These are phyloP conservation scores for Zapornia atra DNA, from an alignment of 2,113 vertebrate species.

Conservation along the genomic window DNA sequence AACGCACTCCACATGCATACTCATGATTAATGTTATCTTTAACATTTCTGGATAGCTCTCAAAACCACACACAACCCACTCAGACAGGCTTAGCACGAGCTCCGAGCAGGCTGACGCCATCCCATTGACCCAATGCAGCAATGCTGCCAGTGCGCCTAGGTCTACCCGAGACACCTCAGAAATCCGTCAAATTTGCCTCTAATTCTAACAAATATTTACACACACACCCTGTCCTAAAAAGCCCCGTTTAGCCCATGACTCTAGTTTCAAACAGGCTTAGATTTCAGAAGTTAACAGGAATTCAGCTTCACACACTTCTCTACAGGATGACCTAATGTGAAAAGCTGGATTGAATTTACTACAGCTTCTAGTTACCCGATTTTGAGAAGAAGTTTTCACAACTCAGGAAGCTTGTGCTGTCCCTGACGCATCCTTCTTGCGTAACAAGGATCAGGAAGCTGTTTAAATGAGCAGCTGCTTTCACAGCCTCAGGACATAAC, in stretches of 20 bases:
- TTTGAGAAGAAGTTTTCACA: not conserved
- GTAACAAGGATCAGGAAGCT: not conserved
- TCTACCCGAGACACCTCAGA: not conserved
- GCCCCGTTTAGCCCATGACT: not conserved
- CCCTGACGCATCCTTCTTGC: not conserved
- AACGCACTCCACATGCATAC: not conserved
- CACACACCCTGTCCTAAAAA: not conserved
- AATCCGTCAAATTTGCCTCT: not conserved
- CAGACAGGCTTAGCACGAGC: not conserved
- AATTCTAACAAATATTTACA: not conserved
- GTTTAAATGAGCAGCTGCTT: not conserved
- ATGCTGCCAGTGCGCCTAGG: not conserved
- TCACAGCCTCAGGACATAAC: not conserved
- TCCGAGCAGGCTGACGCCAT: not conserved
- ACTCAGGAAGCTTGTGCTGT: not conserved
- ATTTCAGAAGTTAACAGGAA: not conserved
- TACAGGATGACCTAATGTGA: not conserved
- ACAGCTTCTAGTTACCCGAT: not conserved
- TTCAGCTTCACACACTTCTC: not conserved
- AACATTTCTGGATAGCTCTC: conserved; percentile 49
- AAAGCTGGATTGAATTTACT: not conserved
- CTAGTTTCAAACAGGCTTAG: not conserved
- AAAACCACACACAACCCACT: not conserved
- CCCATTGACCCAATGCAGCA: accelerated
- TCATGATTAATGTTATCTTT: conserved; percentile 61